These are phyloP conservation scores for Hippoglossus hippoglossus DNA, from an alignment of 2,797 vertebrate species.

Conservation along the genomic window DNA sequence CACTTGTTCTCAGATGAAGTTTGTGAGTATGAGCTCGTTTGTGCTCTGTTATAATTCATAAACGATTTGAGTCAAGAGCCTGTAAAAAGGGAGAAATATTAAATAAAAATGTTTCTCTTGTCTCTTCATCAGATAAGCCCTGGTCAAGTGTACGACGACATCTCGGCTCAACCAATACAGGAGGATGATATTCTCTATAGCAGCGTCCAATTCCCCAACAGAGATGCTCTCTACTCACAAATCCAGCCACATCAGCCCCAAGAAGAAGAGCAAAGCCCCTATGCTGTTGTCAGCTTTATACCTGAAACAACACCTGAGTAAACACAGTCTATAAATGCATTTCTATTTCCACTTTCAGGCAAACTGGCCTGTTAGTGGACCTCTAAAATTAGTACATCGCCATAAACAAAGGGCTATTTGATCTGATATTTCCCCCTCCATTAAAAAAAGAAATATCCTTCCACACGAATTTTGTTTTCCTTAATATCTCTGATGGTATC, in stretches of 20 bases:
- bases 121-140: neutral
- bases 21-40: constrained; percentile 29
- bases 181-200: neutral
- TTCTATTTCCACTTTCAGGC: too few species aligned
- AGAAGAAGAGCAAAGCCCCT: fast-evolving
- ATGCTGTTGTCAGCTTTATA: neutral
- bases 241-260: too few species aligned
- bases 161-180: neutral
- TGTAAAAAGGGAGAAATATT: too few species aligned
- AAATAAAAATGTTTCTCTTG: neutral
- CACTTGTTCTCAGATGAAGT: constrained; percentile 1
- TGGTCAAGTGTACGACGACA: neutral
- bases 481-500: too few species aligned
- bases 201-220: neutral
- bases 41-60: neutral
- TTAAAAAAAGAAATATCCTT: too few species aligned
- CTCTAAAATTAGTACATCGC: too few species aligned
- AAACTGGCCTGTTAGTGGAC: too few species aligned
- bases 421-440: too few species aligned
- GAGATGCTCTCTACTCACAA: neutral
- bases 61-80: too few species aligned
- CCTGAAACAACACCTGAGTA: neutral
- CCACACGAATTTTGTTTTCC: too few species aligned
- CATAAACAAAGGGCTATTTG: too few species aligned
- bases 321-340: neutral